A percentile compares a stretch with the other conserved stretches of the same genome.
phyloP scores from a whole-genome alignment of 2,113 vertebrate species.

The Rhinogobius similis region DNA sequence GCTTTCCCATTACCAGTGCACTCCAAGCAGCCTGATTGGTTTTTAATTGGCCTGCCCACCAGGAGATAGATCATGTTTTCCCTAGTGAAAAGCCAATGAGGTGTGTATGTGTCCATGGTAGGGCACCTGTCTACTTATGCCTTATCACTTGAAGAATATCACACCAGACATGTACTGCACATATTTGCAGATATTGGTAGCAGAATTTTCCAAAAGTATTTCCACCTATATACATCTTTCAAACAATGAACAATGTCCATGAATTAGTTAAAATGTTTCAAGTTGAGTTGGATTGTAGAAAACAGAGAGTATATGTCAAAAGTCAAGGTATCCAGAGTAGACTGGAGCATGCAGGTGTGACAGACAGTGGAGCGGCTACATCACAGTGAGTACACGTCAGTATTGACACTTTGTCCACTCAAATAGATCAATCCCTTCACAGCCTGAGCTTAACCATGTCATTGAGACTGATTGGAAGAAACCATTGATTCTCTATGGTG shows the following conservation, averaged over 20 bases:
- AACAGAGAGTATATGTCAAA: not conserved
- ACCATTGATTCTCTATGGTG: conserved; percentile 43
- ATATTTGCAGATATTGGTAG: conserved; percentile 3
- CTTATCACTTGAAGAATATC: conserved; percentile 44
- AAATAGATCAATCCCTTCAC: conserved; percentile 56
- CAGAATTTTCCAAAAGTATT: not conserved
- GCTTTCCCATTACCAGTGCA: conserved; percentile 78
- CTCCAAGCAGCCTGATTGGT: conserved; percentile 80
- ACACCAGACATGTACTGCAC: conserved; percentile 12
- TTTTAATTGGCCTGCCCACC: conserved; percentile 81
- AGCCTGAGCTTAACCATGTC: conserved; percentile 41
- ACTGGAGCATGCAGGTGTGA: conserved; percentile 42
- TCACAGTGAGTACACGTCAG: conserved; percentile 54
- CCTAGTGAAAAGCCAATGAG: conserved; percentile 53
- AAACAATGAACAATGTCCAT: not conserved
- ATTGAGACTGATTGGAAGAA: conserved; percentile 52
- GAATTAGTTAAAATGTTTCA: not conserved
- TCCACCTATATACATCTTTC: not conserved
- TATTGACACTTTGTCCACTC: conserved; percentile 67
- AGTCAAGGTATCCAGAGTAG: not conserved
- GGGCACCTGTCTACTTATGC: conserved; percentile 11
- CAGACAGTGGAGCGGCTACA: conserved; percentile 58
- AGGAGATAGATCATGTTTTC: conserved; percentile 81
- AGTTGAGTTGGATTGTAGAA: not conserved
- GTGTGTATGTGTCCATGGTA: conserved; percentile 35